Conservation (phyloP, 2,888 invertebrate genomes). For the Cataglyphis livida region DNA sequence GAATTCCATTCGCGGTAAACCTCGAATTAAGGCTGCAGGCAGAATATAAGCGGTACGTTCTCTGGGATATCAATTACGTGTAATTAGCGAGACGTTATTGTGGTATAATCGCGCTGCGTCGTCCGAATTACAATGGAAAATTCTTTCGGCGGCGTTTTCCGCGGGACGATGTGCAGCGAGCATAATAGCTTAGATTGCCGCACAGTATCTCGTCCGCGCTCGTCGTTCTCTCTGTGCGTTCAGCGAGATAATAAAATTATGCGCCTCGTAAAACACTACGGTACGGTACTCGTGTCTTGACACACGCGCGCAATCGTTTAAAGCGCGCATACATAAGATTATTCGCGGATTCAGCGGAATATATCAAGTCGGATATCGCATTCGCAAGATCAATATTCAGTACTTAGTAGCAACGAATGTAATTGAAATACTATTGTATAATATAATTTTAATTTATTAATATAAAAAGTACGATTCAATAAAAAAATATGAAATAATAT, state of each 20-base stretch:
- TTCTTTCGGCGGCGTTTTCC: constrained; percentile 22
- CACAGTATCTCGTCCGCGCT: constrained; percentile 19
- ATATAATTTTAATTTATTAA: constrained; percentile 1
- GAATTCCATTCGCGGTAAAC: constrained; percentile 23
- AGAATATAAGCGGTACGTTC: constrained; percentile 32
- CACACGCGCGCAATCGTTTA: constrained; percentile 8
- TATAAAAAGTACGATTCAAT: constrained; percentile 2
- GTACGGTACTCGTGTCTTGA: constrained; percentile 36
- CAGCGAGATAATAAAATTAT: constrained; percentile 44
- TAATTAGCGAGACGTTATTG: constrained; percentile 48
- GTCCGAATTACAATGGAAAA: constrained; percentile 30
- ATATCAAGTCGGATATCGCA: not conserved
- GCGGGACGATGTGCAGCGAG: constrained; percentile 15
- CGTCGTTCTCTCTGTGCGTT: constrained; percentile 3
- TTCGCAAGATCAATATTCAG: not conserved
- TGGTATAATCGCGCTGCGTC: constrained; percentile 31
- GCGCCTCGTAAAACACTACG: constrained; percentile 47
- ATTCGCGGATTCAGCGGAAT: constrained; percentile 18
- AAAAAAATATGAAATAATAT: constrained; percentile 6
- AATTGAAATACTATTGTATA: not conserved
- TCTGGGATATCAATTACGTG: constrained; percentile 41
- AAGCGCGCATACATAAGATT: constrained; percentile 23
- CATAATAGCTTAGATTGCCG: constrained; percentile 46
- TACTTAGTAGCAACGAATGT: constrained; percentile 22
- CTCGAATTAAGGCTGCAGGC: constrained; percentile 36